Conservation (phyloP, 1,140 invertebrate genomes). For the Maconellicoccus hirsutus region DNA sequence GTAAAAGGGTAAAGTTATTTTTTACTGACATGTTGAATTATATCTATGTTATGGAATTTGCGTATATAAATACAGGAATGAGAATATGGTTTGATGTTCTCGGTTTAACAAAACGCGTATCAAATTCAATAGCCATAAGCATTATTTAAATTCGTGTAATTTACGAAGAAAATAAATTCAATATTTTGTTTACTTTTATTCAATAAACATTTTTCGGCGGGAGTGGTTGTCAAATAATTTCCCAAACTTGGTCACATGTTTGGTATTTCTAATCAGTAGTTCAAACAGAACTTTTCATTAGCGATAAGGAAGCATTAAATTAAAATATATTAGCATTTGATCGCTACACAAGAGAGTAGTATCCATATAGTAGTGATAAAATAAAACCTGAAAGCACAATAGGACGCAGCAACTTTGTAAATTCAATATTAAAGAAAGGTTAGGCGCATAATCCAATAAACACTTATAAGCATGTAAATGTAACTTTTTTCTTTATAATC, state of each 20-base stretch:
- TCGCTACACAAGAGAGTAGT: neutral
- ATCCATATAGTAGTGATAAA: neutral
- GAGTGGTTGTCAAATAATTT: no score
- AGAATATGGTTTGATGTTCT: no score
- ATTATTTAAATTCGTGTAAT: no score
- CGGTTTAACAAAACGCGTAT: no score
- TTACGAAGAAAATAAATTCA: no score
- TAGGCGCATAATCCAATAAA: conserved; percentile 3
- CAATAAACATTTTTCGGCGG: no score
- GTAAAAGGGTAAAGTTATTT: no score
- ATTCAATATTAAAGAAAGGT: neutral
- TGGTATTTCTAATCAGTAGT: neutral
- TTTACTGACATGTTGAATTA: no score
- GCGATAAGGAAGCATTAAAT: neutral
- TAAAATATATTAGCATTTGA: neutral
- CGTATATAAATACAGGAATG: no score
- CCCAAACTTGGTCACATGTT: neutral
- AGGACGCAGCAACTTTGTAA: neutral
- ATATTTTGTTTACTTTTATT: no score
- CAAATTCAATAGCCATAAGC: no score
- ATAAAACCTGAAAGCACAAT: neutral
- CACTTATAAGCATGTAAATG: conserved; percentile 1
- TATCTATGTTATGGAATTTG: no score
- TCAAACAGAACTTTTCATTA: neutral
- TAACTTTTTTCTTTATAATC: conserved; percentile 1